Evolutionary conservation across 2,113 vertebrate genomes (phyloP).

Genomic region (Epinephelus lanceolatus): DNA sequence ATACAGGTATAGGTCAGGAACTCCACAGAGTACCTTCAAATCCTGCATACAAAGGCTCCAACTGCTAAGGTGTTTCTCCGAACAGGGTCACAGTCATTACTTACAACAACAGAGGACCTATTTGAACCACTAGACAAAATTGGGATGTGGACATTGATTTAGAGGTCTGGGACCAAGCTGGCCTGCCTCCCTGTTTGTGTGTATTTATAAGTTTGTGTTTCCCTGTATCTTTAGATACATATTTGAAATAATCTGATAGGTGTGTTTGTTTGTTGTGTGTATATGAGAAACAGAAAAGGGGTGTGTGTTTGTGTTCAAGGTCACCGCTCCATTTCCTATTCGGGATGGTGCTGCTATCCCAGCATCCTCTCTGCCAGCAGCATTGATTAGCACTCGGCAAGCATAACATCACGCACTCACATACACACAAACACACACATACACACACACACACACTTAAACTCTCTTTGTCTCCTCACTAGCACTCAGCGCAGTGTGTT

Average conservation of each 20-base stretch:
- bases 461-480: constrained; percentile 16
- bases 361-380: constrained; percentile 79
- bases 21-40: background rate
- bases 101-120: background rate
- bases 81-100: constrained; percentile 17
- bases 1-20: background rate
- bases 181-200: background rate
- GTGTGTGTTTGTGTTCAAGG: constrained; percentile 71
- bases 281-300: constrained; percentile 17
- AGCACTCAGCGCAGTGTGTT: too few species aligned
- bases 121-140: background rate
- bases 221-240: constrained; percentile 30
- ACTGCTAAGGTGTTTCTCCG: background rate
- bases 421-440: constrained; percentile 21
- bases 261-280: constrained; percentile 46
- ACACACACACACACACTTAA: constrained; percentile 12
- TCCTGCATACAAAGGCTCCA: background rate
- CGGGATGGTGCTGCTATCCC: constrained; percentile 70
- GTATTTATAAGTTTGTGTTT: constrained; percentile 22
- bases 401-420: constrained; percentile 71
- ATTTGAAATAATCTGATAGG: constrained; percentile 48
- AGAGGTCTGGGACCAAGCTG: constrained; percentile 5
- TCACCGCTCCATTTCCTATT: constrained; percentile 77
- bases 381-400: constrained; percentile 81
- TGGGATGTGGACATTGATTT: constrained; percentile 21